Evolutionary conservation across 2,888 invertebrate species (phyloP).

Genomic region (Drosophila pegasa): DNA sequence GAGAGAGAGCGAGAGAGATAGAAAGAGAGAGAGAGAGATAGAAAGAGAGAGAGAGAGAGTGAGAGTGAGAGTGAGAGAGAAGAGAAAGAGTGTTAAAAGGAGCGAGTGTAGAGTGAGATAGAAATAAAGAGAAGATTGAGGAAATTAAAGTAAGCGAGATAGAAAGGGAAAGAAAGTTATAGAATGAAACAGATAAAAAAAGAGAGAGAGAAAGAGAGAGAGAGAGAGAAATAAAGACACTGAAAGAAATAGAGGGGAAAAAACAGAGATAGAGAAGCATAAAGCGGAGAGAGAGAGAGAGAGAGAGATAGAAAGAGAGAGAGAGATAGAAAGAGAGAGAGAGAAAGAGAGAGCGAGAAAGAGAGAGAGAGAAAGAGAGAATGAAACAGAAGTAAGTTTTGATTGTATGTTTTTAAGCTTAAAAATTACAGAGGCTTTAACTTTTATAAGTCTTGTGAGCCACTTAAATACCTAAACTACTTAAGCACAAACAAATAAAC

Average conservation of each 20-base stretch:
- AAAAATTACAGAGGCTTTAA: too few relatives aligned
- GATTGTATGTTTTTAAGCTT: too few relatives aligned
- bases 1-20: background rate
- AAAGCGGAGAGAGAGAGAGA: background rate
- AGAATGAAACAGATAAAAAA: background rate
- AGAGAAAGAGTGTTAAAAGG: background rate
- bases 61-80: background rate
- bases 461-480: too few relatives aligned
- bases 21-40: background rate
- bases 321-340: background rate
- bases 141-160: too few relatives aligned
- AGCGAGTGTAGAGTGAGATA: background rate
- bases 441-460: too few relatives aligned
- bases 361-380: too few relatives aligned
- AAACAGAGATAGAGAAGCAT: background rate
- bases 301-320: background rate
- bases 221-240: background rate
- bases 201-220: background rate
- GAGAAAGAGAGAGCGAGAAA: too few relatives aligned
- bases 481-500: too few relatives aligned
- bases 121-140: background rate
- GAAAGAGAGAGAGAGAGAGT: background rate
- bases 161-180: background rate
- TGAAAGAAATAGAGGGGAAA: too few relatives aligned
- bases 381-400: too few relatives aligned